Conservation (phyloP, 2,888 invertebrate genomes). For the Himalopsyche kuldschensis region DNA sequence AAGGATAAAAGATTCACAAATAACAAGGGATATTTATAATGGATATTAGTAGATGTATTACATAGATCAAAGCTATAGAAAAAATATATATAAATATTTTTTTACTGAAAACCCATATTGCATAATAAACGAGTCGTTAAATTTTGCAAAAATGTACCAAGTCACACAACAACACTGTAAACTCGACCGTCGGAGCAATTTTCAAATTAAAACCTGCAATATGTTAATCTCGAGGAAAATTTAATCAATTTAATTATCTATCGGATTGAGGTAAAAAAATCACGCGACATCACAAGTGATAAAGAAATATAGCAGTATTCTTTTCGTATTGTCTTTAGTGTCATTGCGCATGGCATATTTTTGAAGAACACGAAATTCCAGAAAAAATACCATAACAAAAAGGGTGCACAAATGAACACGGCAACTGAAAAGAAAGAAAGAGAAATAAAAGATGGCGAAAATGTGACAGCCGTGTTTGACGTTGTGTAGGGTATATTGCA, state of each 20-base stretch:
- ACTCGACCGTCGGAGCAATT: not conserved
- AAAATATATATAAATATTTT: not conserved
- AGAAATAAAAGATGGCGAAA: not conserved
- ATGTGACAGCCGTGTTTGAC: not conserved
- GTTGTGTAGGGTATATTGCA: not conserved
- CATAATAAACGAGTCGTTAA: not conserved
- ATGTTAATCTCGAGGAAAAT: no score
- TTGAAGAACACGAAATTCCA: not conserved
- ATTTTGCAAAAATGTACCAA: not conserved
- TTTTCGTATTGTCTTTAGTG: no score
- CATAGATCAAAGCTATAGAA: not conserved
- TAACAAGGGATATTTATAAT: not conserved
- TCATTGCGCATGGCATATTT: no score
- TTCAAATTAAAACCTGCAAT: no score
- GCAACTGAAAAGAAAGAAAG: not conserved
- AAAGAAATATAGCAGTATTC: no score
- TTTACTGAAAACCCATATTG: not conserved
- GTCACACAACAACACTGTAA: not conserved
- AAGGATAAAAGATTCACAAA: not conserved
- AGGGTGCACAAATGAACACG: not conserved
- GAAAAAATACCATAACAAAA: not conserved
- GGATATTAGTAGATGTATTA: not conserved
- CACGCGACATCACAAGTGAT: no score
- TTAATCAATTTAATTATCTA: no score
- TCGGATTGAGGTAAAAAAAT: no score